phyloP scores from a whole-genome alignment of 2,113 vertebrate species.

The Hippocampus comes region DNA sequence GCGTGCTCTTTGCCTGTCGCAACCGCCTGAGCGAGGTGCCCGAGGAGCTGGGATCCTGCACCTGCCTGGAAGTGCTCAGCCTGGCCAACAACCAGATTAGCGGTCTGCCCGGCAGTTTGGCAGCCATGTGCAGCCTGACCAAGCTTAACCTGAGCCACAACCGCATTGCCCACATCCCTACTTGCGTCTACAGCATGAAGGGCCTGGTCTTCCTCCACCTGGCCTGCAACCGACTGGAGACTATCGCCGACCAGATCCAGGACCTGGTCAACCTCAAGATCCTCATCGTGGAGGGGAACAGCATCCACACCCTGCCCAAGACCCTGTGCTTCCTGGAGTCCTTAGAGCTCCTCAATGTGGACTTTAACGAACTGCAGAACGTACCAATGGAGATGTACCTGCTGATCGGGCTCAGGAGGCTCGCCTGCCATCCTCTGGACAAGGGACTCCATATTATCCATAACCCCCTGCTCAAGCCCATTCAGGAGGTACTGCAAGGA shows the following conservation, averaged over 20 bases:
- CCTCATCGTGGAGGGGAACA: conserved; percentile 86
- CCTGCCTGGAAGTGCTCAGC: conserved; percentile 85
- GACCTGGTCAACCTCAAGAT: conserved; percentile 84
- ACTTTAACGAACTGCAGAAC: conserved; percentile 86
- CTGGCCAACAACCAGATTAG: conserved; percentile 87
- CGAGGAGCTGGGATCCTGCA: conserved; percentile 82
- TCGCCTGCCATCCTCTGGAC: conserved; percentile 90
- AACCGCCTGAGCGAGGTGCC: conserved; percentile 86
- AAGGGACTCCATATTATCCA: conserved; percentile 88
- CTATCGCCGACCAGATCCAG: conserved; percentile 87
- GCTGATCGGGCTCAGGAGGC: conserved; percentile 73
- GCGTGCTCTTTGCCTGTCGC: conserved; percentile 85
- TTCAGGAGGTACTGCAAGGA: conserved; percentile 82
- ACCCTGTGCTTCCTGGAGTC: conserved; percentile 79
- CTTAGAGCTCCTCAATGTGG: conserved; percentile 86
- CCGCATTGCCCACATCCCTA: conserved; percentile 80
- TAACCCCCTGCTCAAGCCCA: conserved; percentile 86
- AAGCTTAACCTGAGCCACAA: conserved; percentile 96
- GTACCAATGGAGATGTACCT: conserved; percentile 83
- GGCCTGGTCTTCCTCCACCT: conserved; percentile 87
- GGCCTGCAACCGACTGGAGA: conserved; percentile 87
- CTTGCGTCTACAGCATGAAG: conserved; percentile 84
- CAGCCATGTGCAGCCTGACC: conserved; percentile 72
- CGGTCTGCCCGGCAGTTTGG: conserved; percentile 78
- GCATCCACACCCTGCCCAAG: conserved; percentile 79